A percentile compares a stretch with the other conserved stretches of the same genome.
These are phyloP conservation scores for Smutsia gigantea DNA, from an alignment of 2,797 vertebrate species.

Conservation along the genomic window DNA sequence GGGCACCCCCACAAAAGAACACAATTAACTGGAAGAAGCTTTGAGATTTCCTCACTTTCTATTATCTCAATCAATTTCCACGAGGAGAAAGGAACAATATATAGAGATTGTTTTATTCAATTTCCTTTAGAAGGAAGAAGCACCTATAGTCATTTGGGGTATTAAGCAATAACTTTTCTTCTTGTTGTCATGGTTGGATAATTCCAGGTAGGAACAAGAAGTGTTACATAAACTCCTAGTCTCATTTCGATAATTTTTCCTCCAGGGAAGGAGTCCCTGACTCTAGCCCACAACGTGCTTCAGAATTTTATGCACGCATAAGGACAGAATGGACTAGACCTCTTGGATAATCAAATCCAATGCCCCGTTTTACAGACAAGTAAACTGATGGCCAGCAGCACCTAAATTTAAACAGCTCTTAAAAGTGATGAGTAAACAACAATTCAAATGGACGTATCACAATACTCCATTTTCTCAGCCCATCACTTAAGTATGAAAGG, in stretches of 20 bases:
- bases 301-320: background rate
- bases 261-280: background rate
- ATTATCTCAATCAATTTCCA: background rate
- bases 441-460: background rate
- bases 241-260: background rate
- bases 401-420: background rate
- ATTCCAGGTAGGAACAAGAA: background rate
- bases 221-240: background rate
- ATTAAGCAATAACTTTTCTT: constrained; percentile 15
- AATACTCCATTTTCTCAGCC: background rate
- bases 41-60: background rate
- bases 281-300: background rate
- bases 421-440: background rate
- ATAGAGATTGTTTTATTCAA: background rate
- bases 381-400: background rate
- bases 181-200: background rate
- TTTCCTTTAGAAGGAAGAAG: background rate
- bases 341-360: background rate
- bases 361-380: background rate
- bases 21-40: background rate
- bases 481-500: background rate
- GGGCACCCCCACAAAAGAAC: background rate
- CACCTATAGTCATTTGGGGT: background rate
- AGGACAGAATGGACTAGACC: background rate
- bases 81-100: background rate